These are phyloP conservation scores for Corythornis madagascariensis DNA, from an alignment of 2,113 vertebrate genomes.

Conservation along the genomic window DNA sequence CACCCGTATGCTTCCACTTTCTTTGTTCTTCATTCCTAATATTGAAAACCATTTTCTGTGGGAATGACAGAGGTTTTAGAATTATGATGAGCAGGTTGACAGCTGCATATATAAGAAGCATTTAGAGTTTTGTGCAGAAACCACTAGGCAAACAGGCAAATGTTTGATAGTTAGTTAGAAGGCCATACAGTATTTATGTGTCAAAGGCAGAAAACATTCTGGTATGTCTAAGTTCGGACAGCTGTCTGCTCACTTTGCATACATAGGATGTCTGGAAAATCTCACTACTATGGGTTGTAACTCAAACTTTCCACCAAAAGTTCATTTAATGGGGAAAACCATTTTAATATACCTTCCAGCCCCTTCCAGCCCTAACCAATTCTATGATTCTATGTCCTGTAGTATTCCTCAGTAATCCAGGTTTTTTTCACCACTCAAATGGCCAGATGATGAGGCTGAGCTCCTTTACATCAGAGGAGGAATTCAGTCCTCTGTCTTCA, in stretches of 20 bases:
- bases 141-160: not conserved
- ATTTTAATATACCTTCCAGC: not conserved
- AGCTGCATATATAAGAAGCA: not conserved
- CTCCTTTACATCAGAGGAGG: not conserved
- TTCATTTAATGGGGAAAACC: not conserved
- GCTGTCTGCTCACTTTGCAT: not conserved
- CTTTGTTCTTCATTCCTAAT: not conserved
- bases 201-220: not conserved
- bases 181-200: not conserved
- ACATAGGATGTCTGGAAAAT: not conserved
- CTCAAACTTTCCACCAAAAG: not conserved
- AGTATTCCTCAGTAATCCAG: not conserved
- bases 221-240: not conserved
- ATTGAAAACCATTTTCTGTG: not conserved
- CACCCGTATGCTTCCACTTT: not conserved
- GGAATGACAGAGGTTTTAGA: not conserved
- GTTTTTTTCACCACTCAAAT: not conserved
- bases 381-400: not conserved
- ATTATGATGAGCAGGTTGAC: not conserved
- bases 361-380: too few relatives aligned
- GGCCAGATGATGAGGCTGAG: not conserved
- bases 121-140: not conserved
- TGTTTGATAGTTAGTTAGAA: not conserved
- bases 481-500: not conserved
- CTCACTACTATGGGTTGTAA: not conserved